Base-by-base conservation (phyloP, 2,888 invertebrate species). In the Caenorhabditis sinica region DNA sequence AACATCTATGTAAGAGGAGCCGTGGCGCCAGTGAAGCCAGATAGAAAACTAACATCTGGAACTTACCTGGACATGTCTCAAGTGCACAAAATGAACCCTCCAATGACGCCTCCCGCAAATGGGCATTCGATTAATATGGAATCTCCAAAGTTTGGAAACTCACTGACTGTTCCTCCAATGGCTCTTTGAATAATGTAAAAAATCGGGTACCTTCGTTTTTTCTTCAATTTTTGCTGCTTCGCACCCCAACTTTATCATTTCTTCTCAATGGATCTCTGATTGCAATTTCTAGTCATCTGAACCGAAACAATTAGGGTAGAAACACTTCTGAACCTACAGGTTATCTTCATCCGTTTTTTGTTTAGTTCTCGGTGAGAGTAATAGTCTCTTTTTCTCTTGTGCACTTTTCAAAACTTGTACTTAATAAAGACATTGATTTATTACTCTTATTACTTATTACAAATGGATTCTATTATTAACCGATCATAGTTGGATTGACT, bases 401-500 rank as follows among this genome's bases (percentile, higher is more conserved):
- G 23, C 17, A 65, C 23, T 23, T n/a, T 43, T 36, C 15, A 20
- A 33, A 45, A 68, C 5, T 69, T 69, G 25, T n/a, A 69, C 56
- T 51, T 45, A 56, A 69, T 69, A 56, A 56, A 53, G 28, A 56
- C 15, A 56, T 45, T 45, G 25, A 30, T 45, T 72, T 45, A 66
- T 58, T 61, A 49, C 15, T 33, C 20, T 63, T 33, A 45, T 49
- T 74, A 49, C 17, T 63, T 73, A 58, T 65, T 80, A 71, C n/a
- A 56, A 43, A n/a, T 51, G 1, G 36, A 36, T 51, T 17, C 11
- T 1, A 36, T n/a, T n/a, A 36, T 36, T 74, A 90, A 51, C 90
- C 90, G 23, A 90, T 83, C 87, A 90, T 87, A 1, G 90, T 90
- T n/a, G 90, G 90, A 75, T 90, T 90, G 65, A 89, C 82, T 66